A percentile compares a stretch with the other conserved stretches of the same genome.
Conservation (phyloP, 2,113 vertebrate species). For the Serinus canaria region DNA sequence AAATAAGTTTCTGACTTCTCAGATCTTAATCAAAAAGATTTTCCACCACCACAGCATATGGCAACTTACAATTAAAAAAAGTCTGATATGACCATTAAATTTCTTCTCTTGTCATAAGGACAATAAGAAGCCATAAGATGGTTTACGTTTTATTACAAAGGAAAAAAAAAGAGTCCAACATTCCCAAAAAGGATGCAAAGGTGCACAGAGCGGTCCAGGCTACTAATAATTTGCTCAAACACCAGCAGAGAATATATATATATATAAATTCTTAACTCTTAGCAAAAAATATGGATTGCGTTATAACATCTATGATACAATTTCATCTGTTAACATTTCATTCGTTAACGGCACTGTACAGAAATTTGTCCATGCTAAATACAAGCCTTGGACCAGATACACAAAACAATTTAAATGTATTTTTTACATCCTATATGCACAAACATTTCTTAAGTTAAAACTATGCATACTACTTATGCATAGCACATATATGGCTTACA, state of each 20-base stretch:
- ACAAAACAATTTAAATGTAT: slow-evolving; percentile 63
- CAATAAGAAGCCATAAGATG: background rate
- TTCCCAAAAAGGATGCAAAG: slow-evolving; percentile 48
- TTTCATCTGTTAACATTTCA: slow-evolving; percentile 57
- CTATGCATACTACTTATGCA: slow-evolving; percentile 70
- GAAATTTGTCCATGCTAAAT: slow-evolving; percentile 61
- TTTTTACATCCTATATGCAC: slow-evolving; percentile 68
- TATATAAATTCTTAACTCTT: slow-evolving; percentile 62
- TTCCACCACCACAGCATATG: background rate
- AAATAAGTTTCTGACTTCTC: background rate
- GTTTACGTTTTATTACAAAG: slow-evolving; percentile 16
- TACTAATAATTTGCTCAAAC: slow-evolving; percentile 52
- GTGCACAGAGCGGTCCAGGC: slow-evolving; percentile 2
- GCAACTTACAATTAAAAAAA: background rate
- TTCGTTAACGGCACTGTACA: slow-evolving; percentile 62
- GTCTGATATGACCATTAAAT: background rate
- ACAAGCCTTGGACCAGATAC: slow-evolving; percentile 58
- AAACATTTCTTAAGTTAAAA: slow-evolving; percentile 72
- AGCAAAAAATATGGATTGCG: slow-evolving; percentile 67
- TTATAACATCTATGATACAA: slow-evolving; percentile 68
- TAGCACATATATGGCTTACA: slow-evolving; percentile 76
- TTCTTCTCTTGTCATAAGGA: slow-evolving; percentile 22
- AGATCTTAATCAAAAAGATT: background rate
- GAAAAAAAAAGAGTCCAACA: background rate
- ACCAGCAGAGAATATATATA: slow-evolving; percentile 39